Percentiles rank a stretch among this genome's conserved stretches.
These are phyloP conservation scores for Mythimna pallens DNA, from an alignment of 2,888 invertebrate species.

Conservation along the genomic window DNA sequence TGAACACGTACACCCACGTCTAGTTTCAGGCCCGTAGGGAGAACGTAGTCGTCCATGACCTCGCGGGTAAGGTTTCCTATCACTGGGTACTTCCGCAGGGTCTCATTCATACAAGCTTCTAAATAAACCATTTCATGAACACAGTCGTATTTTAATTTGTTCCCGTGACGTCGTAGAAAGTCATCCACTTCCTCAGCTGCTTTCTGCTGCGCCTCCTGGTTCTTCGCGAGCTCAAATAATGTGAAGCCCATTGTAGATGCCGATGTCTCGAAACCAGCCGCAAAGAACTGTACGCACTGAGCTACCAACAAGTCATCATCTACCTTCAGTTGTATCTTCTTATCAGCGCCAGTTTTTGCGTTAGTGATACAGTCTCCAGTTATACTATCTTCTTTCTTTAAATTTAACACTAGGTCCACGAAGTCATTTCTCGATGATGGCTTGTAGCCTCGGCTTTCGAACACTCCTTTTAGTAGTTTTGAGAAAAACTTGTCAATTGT, in stretches of 20 bases:
- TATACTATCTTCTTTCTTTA: conserved; percentile 68
- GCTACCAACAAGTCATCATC: conserved; percentile 54
- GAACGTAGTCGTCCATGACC: conserved; percentile 73
- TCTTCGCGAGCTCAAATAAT: conserved; percentile 52
- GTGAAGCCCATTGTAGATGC: conserved; percentile 44
- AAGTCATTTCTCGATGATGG: conserved; percentile 75
- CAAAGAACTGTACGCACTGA: conserved; percentile 57
- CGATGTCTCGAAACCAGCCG: conserved; percentile 61
- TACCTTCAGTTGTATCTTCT: conserved; percentile 55
- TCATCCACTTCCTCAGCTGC: conserved; percentile 52
- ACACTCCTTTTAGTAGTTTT: conserved; percentile 68
- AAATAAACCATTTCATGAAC: conserved; percentile 71
- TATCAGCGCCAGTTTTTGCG: conserved; percentile 57
- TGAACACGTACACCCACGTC: conserved; percentile 73
- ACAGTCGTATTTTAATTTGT: conserved; percentile 33
- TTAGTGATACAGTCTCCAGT: conserved; percentile 62
- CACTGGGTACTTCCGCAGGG: conserved; percentile 75
- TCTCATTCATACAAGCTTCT: conserved; percentile 75
- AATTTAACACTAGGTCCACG: conserved; percentile 72
- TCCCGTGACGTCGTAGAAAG: conserved; percentile 34
- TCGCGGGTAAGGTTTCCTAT: conserved; percentile 73
- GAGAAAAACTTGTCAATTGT: conserved; percentile 70
- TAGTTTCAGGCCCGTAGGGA: conserved; percentile 73
- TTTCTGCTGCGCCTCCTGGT: conserved; percentile 54
- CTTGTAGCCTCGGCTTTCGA: conserved; percentile 67